A percentile compares a stretch with the other conserved stretches of the same genome.
Conservation (phyloP, 1,140 invertebrate species). For the Trichonephila inaurata region DNA sequence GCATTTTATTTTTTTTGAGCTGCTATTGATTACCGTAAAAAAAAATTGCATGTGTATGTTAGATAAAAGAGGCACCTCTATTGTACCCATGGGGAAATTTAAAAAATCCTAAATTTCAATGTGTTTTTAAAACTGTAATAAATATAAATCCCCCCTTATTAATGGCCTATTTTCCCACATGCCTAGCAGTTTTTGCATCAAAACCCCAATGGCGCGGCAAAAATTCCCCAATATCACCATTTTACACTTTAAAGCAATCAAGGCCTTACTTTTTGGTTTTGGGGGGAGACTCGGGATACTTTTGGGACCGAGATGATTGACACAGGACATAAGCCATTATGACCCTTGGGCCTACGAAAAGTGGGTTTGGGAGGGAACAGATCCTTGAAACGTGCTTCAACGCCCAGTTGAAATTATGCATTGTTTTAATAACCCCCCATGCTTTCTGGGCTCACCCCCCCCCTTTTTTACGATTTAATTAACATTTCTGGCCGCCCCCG, state of each 20-base stretch:
- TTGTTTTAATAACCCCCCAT: constrained; percentile 50
- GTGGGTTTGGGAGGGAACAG: background rate
- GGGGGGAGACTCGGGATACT: background rate
- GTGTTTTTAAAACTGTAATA: too few relatives aligned
- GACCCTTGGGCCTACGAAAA: background rate
- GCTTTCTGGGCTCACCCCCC: background rate
- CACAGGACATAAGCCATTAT: constrained; percentile 7
- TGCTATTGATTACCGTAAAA: too few relatives aligned
- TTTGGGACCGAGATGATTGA: background rate
- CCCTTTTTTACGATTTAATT: constrained; percentile 59
- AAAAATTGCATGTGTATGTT: too few relatives aligned
- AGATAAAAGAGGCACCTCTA: too few relatives aligned
- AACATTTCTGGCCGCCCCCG: constrained; percentile 10
- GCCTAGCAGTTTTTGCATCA: too few relatives aligned
- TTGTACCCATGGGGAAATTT: too few relatives aligned
- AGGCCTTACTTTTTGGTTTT: background rate
- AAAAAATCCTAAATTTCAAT: too few relatives aligned
- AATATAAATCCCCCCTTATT: too few relatives aligned
- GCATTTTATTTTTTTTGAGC: too few relatives aligned
- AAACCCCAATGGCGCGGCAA: background rate
- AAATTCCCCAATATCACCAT: background rate
- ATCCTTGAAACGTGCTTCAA: background rate
- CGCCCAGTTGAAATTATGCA: constrained; percentile 10
- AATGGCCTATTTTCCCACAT: too few relatives aligned
- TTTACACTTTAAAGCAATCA: background rate